Base-by-base conservation (phyloP, 2,797 vertebrate genomes). In the Choloepus didactylus region DNA sequence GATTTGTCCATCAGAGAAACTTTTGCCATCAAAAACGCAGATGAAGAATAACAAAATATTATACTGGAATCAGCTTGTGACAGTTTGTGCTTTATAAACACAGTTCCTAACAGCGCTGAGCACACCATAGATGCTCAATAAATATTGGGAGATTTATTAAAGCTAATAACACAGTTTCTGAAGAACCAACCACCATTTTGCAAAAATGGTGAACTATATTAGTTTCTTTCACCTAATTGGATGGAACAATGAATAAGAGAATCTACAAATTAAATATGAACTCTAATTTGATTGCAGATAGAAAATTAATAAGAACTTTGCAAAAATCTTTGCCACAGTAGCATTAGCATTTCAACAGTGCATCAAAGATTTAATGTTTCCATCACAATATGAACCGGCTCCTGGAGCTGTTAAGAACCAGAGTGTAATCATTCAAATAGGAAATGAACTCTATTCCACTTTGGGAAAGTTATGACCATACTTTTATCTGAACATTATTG, bases 301-400 rank as follows among this genome's bases (percentile, higher is more conserved):
- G 27, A 16, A 96, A 76, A 87, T 95, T 96, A 95, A 67, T 84
- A 60, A 95, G n/a, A 96, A 87, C 9, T 97, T 97, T 67, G 89
- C 76, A 97, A 97, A 97, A 94, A 95, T 49, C 81, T 91, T 60
- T 96, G 95, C 95, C 95, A 97, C 95, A 97, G 97, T 97, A 98
- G 98, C 97, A 97, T 95, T 76, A 95, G 67, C 83, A 98, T 96
- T 96, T 56, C 95, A 96, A 97, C 97, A 98, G 97, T 97, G 97
- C 97, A 97, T 96, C 87, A 67, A 97, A 96, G 73, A 96, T 92
- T 97, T 96, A 59, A 98, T 59, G 67, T 97, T 97, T 96, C 89
- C 89, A 92, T 69, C 83, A 95, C 94, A 96, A 89, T 69, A 97
- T 67, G 91, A 97, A 95, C 85, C 81, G 89, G 96, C 92, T 88